Evolutionary conservation across 2,113 vertebrate genomes (phyloP), one percentile per base, ranked within the genome.

Genomic region (Cynopterus brachyotis): DNA sequence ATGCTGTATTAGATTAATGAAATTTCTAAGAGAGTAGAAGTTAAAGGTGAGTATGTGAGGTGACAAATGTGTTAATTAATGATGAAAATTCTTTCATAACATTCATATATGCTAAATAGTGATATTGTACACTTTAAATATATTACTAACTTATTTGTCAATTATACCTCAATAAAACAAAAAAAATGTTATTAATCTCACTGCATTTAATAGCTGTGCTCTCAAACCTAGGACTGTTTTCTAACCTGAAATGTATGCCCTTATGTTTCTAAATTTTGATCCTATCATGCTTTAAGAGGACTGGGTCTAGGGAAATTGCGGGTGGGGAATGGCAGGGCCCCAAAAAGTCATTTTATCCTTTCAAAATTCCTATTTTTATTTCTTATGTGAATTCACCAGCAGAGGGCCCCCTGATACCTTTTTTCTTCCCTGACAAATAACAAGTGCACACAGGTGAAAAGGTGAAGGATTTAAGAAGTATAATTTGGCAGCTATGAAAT

Each of bases 341-440:
- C 28, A 26, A 26, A 32, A 64, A 28, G 19, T 69, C 6, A 37
- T 57, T 53, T 47, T 47, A 45, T n/a, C 6, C 53, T 81, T 89
- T 16, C 59, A 42, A 82, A 95, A n/a, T 35, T 24, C 12, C 2
- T 13, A 17, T 62, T 94, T 92, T 90, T 11, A 42, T 50, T 40
- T 59, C 11, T 70, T 80, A 42, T 19, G 3, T 50, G 2, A 0
- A 0, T 35, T 72, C 0, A 67, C 93, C 97, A 93, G 97, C 45
- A 97, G 97, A 96, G 96, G 96, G 94, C 67, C 0, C 20, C 1
- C 78, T 1, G 15, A 64, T 11, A 82, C 96, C 78, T 72, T 50
- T 91, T 84, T 90, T 87, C 2, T 13, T 24, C 11, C 1, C 2
- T 0, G 15, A 2, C 8, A 42, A 69, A 35, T 30, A 40, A 82